Evolutionary conservation across 1,140 invertebrate species (phyloP).

Genomic region (Drosophila serrata): DNA sequence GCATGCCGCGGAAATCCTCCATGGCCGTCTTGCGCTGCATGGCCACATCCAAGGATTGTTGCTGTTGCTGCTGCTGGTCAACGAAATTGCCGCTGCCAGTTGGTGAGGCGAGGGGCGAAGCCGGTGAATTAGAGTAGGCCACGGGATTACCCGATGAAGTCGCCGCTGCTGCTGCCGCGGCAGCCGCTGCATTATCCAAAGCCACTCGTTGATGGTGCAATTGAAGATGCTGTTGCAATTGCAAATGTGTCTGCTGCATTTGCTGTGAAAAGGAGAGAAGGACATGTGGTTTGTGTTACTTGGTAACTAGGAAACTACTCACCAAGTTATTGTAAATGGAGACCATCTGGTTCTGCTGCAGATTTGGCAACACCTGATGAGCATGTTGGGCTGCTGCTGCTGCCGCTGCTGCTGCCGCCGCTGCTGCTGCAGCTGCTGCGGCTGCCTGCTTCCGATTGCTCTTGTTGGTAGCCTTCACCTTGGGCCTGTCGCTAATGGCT

Average conservation of each 20-base stretch:
- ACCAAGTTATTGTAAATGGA: conserved; percentile 84
- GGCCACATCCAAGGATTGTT: conserved; percentile 49
- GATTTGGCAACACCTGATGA: conserved; percentile 56
- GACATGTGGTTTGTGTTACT: background rate
- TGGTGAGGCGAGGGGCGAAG: conserved; percentile 84
- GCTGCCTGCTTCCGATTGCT: conserved; percentile 89
- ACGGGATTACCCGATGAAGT: conserved; percentile 24
- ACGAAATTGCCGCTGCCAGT: conserved; percentile 85
- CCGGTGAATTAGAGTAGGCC: conserved; percentile 75
- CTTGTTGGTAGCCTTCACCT: conserved; percentile 92
- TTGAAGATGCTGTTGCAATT: conserved; percentile 65
- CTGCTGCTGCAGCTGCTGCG: conserved; percentile 59
- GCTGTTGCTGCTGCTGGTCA: conserved; percentile 83
- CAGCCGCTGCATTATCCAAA: conserved; percentile 47
- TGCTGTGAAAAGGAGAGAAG: conserved; percentile 13
- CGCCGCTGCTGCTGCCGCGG: conserved; percentile 23
- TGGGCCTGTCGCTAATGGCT: conserved; percentile 92
- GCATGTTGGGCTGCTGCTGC: conserved; percentile 53
- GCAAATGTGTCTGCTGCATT: conserved; percentile 63
- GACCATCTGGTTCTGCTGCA: conserved; percentile 82
- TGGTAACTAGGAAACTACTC: conserved; percentile 6
- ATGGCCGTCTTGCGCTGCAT: conserved; percentile 64
- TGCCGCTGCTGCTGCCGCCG: conserved; percentile 46
- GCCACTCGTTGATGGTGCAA: conserved; percentile 60
- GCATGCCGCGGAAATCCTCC: conserved; percentile 69